Conservation (phyloP, 2,797 vertebrate genomes). For the Gallinago nigripennis region DNA sequence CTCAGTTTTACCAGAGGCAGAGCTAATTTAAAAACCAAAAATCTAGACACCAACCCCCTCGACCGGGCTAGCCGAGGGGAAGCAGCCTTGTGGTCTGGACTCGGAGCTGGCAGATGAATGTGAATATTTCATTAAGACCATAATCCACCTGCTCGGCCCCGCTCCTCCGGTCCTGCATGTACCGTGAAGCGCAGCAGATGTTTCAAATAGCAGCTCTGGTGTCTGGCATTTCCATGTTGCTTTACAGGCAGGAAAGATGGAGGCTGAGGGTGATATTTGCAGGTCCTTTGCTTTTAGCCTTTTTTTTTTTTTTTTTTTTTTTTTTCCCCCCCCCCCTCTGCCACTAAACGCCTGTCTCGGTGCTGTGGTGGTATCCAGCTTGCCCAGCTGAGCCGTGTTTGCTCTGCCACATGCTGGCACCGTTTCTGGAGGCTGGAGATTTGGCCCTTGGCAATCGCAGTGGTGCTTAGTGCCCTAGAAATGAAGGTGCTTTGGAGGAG, state of each 20-base stretch:
- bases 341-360: rapidly evolving
- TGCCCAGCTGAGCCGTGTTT: neutral
- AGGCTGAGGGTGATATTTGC: neutral
- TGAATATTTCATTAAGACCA: neutral
- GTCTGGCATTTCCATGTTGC: neutral
- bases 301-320: neutral
- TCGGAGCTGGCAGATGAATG: neutral
- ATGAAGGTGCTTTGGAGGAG: neutral
- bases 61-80: neutral
- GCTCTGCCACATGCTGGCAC: neutral
- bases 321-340: neutral
- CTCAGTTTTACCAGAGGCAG: neutral
- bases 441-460: neutral
- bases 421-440: neutral
- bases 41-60: neutral
- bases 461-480: neutral
- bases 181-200: neutral
- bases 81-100: neutral
- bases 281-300: neutral
- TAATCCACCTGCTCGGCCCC: neutral
- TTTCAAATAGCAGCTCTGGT: neutral
- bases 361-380: neutral
- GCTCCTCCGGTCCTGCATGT: neutral
- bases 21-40: neutral
- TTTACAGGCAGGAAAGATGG: neutral